These are phyloP conservation scores for Stictonetta naevosa DNA, from an alignment of 2,113 vertebrate genomes.

Conservation along the genomic window DNA sequence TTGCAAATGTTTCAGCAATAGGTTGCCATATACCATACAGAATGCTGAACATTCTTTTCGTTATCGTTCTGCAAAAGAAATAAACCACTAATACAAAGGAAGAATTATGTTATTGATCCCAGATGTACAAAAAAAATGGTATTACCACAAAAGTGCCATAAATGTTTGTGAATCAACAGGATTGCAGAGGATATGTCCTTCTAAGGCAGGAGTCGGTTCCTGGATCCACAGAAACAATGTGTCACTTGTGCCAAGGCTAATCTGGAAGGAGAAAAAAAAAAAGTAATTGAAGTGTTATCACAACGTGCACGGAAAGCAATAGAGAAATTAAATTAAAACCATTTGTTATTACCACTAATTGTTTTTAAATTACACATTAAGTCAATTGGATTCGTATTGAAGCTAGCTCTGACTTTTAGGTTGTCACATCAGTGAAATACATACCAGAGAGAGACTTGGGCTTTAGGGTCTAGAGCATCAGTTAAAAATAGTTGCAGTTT, in stretches of 20 bases:
- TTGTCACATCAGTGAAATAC: not conserved
- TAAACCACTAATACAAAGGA: not conserved
- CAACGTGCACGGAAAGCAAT: constrained; percentile 57
- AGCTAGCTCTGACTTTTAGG: constrained; percentile 20
- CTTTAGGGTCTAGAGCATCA: constrained; percentile 9
- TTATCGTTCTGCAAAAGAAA: constrained; percentile 46
- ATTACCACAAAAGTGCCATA: constrained; percentile 95
- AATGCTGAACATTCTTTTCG: constrained; percentile 18
- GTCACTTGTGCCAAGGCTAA: constrained; percentile 94
- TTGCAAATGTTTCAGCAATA: constrained; percentile 34
- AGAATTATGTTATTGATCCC: not conserved
- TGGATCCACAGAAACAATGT: constrained; percentile 93
- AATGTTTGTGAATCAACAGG: constrained; percentile 84
- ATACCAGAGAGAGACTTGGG: not conserved
- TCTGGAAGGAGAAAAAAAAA: constrained; percentile 60
- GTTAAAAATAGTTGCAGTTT: constrained; percentile 43
- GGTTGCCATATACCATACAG: not conserved
- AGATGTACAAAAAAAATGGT: not conserved
- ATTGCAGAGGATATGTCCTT: constrained; percentile 93
- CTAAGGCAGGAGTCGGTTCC: constrained; percentile 85
- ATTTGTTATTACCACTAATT: constrained; percentile 71
- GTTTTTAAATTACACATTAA: constrained; percentile 74
- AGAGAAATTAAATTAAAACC: constrained; percentile 74
- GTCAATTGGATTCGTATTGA: constrained; percentile 53
- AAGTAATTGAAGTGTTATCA: constrained; percentile 59